Evolutionary conservation across 2,888 invertebrate genomes (phyloP), one percentile per base, ranked within the genome.

Genomic region (Epistrophe eligans): DNA sequence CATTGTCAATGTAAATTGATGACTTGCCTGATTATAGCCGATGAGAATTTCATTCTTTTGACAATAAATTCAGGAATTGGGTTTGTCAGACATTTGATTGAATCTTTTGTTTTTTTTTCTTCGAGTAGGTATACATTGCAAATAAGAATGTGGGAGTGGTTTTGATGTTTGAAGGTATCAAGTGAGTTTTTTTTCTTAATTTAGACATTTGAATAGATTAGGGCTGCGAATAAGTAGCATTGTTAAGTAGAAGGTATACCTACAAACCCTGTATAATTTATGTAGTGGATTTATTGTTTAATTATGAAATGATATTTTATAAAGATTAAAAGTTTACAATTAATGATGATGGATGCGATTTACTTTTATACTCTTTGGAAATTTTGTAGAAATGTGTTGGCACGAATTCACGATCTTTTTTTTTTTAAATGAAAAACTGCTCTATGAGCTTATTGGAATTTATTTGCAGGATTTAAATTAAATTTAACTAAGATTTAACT

Each of bases 1-100:
- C 32, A 60, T 52, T 48, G 55, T 57, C 57, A 48, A 57, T 71
- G 70, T 45, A 28, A 77, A 71, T 50, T 72, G 57, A 52, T 77
- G 55, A 17, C 17, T 11, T 66, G 52, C 11, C 55, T 82, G 74
- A 60, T 70, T 70, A n/a, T n/a, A 64, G 17, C n/a, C 28, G 45
- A 24, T 57, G 55, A 64, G 71, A 77, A 55, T 62, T 50, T 50
- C 13, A 66, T 67, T 50, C 19, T 43, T 52, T 57, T 38, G 24
- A 72, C 45, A 58, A 67, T 50, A 35, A 32, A 73, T 62, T 66
- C n/a, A 11, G 50, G 50, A 17, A 67, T 67, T 38, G 35, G 50
- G 50, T 67, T 17, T 67, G 67, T 38, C 50, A 67, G 50, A 28
- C 13, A 35, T 67, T 67, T 50, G 50, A 38, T 50, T 50, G 2